phyloP scores from a whole-genome alignment of 2,797 vertebrate genomes.

The Hyperoplus immaculatus region DNA sequence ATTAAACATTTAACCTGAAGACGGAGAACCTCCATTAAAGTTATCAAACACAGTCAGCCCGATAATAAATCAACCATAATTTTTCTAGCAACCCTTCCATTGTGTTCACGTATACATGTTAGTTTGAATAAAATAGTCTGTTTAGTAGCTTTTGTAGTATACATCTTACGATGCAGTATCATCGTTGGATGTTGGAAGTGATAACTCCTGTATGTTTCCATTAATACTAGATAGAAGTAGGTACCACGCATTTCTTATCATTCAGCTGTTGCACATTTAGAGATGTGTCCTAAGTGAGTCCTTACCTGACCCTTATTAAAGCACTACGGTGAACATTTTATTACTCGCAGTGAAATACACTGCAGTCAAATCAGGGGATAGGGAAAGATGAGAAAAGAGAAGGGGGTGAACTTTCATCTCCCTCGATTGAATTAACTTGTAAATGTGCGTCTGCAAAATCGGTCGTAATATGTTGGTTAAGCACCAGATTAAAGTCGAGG shows the following conservation, averaged over 20 bases:
- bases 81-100: neutral
- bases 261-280: constrained; percentile 1
- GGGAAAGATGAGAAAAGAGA: constrained; percentile 25
- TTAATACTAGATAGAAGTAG: neutral
- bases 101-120: neutral
- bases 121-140: neutral
- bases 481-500: constrained; percentile 9
- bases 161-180: neutral
- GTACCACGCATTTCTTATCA: neutral
- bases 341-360: constrained; percentile 34
- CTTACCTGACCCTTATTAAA: constrained; percentile 36
- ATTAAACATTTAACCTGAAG: neutral
- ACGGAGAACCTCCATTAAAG: neutral
- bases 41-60: neutral
- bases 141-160: neutral
- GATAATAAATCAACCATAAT: neutral
- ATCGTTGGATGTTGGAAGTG: neutral
- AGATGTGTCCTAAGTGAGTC: constrained; percentile 4
- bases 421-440: constrained; percentile 11
- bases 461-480: neutral
- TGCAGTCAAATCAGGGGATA: constrained; percentile 43
- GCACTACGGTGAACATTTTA: constrained; percentile 17
- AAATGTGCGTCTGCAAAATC: constrained; percentile 3
- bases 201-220: neutral
- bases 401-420: constrained; percentile 33